These are phyloP conservation scores for Pungitius pungitius DNA, from an alignment of 2,113 vertebrate genomes.

Conservation along the genomic window DNA sequence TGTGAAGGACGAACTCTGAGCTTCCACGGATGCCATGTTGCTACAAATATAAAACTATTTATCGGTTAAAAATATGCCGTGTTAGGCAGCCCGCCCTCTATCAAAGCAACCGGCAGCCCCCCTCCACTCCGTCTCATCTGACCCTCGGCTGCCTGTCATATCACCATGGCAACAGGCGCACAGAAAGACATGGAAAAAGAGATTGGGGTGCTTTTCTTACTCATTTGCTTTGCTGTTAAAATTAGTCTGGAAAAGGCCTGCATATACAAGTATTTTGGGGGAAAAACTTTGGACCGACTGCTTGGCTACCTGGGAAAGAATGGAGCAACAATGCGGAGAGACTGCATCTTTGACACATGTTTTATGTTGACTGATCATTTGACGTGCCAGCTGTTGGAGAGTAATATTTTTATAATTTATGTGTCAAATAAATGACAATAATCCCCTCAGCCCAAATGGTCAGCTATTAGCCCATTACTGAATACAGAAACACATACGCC, in stretches of 20 bases:
- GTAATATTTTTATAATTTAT: not conserved
- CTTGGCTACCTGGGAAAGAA: conserved; percentile 40
- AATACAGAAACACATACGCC: not conserved
- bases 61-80: conserved; percentile 57
- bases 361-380: conserved; percentile 19
- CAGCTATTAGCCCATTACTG: not conserved
- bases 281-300: conserved; percentile 20
- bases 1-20: conserved; percentile 5
- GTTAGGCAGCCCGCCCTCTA: conserved; percentile 66
- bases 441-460: not conserved
- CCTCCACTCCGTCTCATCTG: conserved; percentile 72
- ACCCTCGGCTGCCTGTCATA: conserved; percentile 76
- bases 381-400: conserved; percentile 23
- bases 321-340: conserved; percentile 24
- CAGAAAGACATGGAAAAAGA: conserved; percentile 52
- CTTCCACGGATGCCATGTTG: conserved; percentile 25
- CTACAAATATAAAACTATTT: conserved; percentile 66
- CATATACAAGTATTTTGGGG: conserved; percentile 11
- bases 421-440: not conserved
- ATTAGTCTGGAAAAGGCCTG: conserved; percentile 56
- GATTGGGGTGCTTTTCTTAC: conserved; percentile 42
- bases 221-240: conserved; percentile 71
- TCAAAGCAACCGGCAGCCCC: conserved; percentile 59
- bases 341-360: not conserved
- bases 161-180: conserved; percentile 81